phyloP scores from a whole-genome alignment of 2,113 vertebrate species.

The Puffinus mauretanicus region DNA sequence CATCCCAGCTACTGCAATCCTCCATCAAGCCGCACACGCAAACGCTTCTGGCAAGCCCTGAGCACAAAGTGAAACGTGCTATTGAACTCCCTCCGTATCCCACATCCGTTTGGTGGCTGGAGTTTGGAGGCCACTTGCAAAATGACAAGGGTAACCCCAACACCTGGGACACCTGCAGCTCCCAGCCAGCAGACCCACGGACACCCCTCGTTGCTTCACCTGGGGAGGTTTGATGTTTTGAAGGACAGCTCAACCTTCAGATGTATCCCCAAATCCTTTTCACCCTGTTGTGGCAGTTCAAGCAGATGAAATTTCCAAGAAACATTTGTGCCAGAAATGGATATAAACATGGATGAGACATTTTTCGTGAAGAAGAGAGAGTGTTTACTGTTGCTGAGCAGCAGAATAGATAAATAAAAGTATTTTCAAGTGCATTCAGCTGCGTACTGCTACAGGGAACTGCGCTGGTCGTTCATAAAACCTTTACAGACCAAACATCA shows the following conservation, averaged over 20 bases:
- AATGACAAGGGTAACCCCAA: not conserved
- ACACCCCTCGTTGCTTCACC: not conserved
- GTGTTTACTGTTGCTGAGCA: slow-evolving; percentile 6
- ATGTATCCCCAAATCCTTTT: not conserved
- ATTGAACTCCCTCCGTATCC: too few relatives aligned
- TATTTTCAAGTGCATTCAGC: not conserved
- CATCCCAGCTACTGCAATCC: too few relatives aligned
- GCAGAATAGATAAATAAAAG: not conserved
- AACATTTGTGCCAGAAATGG: not conserved
- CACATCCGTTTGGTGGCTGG: too few relatives aligned
- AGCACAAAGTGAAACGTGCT: too few relatives aligned
- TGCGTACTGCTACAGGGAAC: not conserved
- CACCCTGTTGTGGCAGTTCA: not conserved
- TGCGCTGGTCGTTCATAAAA: not conserved
- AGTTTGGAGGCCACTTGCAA: not conserved
- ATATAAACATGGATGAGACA: not conserved
- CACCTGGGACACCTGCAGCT: not conserved
- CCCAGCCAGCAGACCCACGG: not conserved
- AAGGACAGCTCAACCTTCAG: not conserved
- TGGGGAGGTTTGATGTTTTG: fast-evolving
- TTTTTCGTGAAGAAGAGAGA: not conserved
- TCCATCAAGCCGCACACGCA: too few relatives aligned
- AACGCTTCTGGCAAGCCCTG: too few relatives aligned
- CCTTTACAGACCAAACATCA: not conserved
- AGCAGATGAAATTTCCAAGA: not conserved